Evolutionary conservation across 2,888 invertebrate genomes (phyloP), one percentile per base, ranked within the genome.

Genomic region (Cetonia aurata): DNA sequence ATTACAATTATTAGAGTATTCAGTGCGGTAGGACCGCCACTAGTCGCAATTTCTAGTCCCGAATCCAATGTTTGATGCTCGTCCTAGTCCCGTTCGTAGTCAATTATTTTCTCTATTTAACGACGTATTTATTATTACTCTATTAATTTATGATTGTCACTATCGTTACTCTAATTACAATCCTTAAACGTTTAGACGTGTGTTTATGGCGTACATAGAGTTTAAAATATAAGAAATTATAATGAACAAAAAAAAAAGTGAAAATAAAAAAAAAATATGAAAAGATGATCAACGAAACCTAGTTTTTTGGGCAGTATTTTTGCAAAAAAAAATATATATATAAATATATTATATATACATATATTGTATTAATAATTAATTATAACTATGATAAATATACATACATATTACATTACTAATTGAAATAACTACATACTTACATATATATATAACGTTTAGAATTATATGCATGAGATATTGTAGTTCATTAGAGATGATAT

Each of bases 261-360:
- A 71, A 70, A 75, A 70, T 73, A 31, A 48, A 71, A 71, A 71
- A 71, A 74, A 73, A 73, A 71, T 73, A 77, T 72, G 74, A 72
- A 74, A 75, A 77, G 57, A 74, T 76, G 74, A 78, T 78, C 78
- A 79, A 80, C 80, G 79, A 80, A 81, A 77, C 80, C 82, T 84
- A 83, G 83, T 83, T 83, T 79, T 80, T 65, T 65, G 62, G 83
- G 82, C 84, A 82, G 83, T 85, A 85, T 85, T 85, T 85, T 85
- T 85, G 82, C 84, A 84, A 82, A 80, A 84, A 82, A 80, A 79
- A n/a, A n/a, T n/a, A 79, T 81, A 81, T 80, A 79, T 78, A 74
- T 73, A 79, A 81, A 81, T 80, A 79, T 78, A 74, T 73, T 70
- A 73, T 71, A 77, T 76, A 37, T 37, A 37, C 69, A 60, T 62